These are phyloP conservation scores for Psittacula derbiana DNA, from an alignment of 2,797 vertebrate genomes.

Conservation along the genomic window DNA sequence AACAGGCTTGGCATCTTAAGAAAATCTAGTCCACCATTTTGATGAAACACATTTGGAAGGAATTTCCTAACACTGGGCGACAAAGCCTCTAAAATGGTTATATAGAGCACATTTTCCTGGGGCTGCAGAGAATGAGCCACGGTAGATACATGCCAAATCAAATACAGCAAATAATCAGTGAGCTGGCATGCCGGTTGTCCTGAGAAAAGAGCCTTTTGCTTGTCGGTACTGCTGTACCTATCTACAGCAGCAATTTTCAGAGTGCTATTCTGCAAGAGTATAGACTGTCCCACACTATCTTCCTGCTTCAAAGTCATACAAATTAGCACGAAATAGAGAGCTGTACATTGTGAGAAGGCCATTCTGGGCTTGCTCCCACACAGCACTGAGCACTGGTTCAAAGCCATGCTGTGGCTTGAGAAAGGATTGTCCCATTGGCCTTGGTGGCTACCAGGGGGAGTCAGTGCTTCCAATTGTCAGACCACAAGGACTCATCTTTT, in stretches of 20 bases:
- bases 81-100: slow-evolving; percentile 8
- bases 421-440: neutral
- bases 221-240: neutral
- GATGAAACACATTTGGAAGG: neutral
- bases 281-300: neutral
- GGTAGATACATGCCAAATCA: neutral
- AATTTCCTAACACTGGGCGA: slow-evolving; percentile 1
- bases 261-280: neutral
- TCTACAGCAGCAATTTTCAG: neutral
- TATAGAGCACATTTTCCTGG: slow-evolving; percentile 23
- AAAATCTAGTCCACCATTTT: slow-evolving; percentile 1
- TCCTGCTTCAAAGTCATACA: neutral
- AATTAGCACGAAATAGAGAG: neutral
- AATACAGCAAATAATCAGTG: neutral
- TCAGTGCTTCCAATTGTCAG: neutral
- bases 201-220: slow-evolving; percentile 18
- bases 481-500: neutral
- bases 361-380: neutral
- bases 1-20: neutral
- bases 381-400: fast-evolving
- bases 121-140: slow-evolving; percentile 16
- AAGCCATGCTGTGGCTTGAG: neutral
- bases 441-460: neutral
- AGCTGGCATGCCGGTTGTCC: neutral
- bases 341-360: neutral